Base-by-base conservation (phyloP, 2,888 invertebrate genomes). In the Aleiodes testaceus region DNA sequence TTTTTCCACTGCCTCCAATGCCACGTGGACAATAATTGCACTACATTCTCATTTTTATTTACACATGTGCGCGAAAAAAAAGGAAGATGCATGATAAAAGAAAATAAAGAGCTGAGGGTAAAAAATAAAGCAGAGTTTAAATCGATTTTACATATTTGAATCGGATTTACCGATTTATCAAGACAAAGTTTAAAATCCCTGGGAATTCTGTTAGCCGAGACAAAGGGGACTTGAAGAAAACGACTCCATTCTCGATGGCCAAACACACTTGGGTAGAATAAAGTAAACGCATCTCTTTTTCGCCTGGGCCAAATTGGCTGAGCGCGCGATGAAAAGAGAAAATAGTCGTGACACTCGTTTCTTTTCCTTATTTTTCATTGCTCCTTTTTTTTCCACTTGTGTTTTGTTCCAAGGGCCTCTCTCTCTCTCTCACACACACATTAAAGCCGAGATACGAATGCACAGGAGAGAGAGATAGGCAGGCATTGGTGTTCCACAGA, bases 401-500 rank as follows among this genome's bases (percentile, higher is more conserved):
- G 5, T 44, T 44, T 45, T 45, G 42, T 42, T 14, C 9, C 14
- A 45, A 11, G 11, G 18, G 18, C 20, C 42, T 63, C 14, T 45
- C 22, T 63, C 14, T 45, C 44, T 22, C 44, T 63, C 45, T 63
- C 22, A 36, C 59, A 42, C 45, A 44, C 18, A 44, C 44, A n/a
- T 22, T 20, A n/a, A 9, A 44, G 6, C 12, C 61, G 16, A 61
- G 55, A 42, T 52, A 63, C 50, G 69, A 63, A 52, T 44, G 36
- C 14, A 26, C 26, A 26, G 4, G 59, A 59, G 61, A 55, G 42
- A 30, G 22, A 63, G 63, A 30, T 70, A 76, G 72, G 73, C 75
- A 77, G 76, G 79, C 77, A 74, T 75, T 72, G 53, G 47, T 47
- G 59, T 70, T 45, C 36, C 66, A 67, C 66, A 75, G 76, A 76